These are phyloP conservation scores for Drosophila pseudoobscura DNA, from an alignment of 1,140 invertebrate genomes.

Conservation along the genomic window DNA sequence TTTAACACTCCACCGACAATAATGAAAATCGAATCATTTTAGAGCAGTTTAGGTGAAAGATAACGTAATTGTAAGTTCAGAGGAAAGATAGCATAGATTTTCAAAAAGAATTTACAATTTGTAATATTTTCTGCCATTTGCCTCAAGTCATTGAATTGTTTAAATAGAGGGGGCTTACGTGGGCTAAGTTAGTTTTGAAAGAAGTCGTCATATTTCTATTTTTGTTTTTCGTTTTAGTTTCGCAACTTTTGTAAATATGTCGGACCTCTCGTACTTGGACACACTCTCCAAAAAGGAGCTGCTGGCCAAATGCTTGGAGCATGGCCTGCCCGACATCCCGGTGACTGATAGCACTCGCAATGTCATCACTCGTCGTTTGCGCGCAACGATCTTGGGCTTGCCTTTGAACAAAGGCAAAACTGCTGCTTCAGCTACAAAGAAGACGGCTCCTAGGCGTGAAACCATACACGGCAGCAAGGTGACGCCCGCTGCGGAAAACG, in stretches of 20 bases:
- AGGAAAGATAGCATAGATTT: no score
- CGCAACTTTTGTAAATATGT: conserved; percentile 54
- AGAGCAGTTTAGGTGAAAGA: no score
- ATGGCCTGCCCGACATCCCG: conserved; percentile 66
- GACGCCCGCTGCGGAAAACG: conserved; percentile 30
- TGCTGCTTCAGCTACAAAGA: conserved; percentile 2
- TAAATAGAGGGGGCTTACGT: no score
- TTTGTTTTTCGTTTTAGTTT: conserved; percentile 66
- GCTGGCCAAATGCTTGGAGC: conserved; percentile 66
- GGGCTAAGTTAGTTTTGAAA: no score
- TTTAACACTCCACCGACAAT: no score
- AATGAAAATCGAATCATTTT: no score
- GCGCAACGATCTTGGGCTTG: conserved; percentile 46
- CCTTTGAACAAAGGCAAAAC: conserved; percentile 49
- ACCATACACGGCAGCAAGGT: conserved; percentile 59
- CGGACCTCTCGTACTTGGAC: conserved; percentile 46
- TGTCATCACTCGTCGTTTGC: conserved; percentile 60
- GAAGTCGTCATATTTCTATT: conserved; percentile 36
- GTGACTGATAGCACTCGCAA: conserved; percentile 69
- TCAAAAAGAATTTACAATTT: no score
- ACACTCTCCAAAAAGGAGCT: conserved; percentile 63
- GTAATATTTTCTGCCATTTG: no score
- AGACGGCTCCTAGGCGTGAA: conserved; percentile 53
- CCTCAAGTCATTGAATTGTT: no score
- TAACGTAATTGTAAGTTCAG: no score